Evolutionary conservation across 2,888 invertebrate genomes (phyloP), one percentile per base, ranked within the genome.

Genomic region (Pomacea canaliculata): DNA sequence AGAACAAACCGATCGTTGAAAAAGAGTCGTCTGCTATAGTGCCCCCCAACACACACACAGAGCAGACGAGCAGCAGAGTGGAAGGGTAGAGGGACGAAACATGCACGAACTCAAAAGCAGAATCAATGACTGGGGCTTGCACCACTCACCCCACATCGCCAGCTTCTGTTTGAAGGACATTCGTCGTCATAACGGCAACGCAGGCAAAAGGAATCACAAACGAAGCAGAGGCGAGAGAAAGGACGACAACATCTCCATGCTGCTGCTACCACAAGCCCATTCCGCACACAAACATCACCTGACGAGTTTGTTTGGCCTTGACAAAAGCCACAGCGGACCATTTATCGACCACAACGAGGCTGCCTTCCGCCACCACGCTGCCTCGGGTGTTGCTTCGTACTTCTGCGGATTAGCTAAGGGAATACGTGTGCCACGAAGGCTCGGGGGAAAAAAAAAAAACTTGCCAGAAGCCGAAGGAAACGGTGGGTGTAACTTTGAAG

Each of bases 221-320:
- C 51, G 51, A 56, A 56, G 16, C 51, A 56, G 12, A 56, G 51
- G 51, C 51, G 51, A 56, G 51, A 56, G 51, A 27, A 63, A 63
- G 5, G 27, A 63, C 63, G n/a, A 19, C 60, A 60, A 60, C 60
- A 18, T n/a, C 60, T 7, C 60, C 63, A 23, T 27, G 23, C 19
- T 27, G 23, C 2, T 63, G n/a, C 19, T 63, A 27, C 63, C 63
- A 12, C 63, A 63, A 23, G 16, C 16, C 51, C 63, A 63, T 5
- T 12, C 23, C 63, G n/a, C 19, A n/a, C 16, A 27, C 23, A 12
- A 12, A 19, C 48, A 46, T 68, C 68, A 68, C 68, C 68, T 68
- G 68, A 68, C 48, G 68, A 19, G 27, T 68, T 68, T 68, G 68
- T 68, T 68, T 68, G 68, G 68, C 68, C 68, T 68, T 68, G 68